Evolutionary conservation across 2,113 vertebrate species (phyloP), one percentile per base, ranked within the genome.

Genomic region (Myanophis thanlyinensis): DNA sequence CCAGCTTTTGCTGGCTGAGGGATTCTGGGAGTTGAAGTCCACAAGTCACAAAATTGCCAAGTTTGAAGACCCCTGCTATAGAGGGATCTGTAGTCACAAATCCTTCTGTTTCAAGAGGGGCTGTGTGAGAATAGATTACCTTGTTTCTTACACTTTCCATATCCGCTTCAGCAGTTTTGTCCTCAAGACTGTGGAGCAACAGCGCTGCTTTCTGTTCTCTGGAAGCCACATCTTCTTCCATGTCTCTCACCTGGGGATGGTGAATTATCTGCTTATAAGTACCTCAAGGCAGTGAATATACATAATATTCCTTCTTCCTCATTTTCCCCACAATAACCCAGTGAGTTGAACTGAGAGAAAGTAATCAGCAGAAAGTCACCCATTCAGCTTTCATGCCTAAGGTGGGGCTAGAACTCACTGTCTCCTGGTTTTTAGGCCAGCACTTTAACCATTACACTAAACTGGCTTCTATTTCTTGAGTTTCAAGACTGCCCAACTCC

Each of bases 101-200:
- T 13, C 59, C 13, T 67, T 67, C 59, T 67, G 3, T n/a, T 67
- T 35, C 30, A 15, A 80, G 73, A 80, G 35, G 59, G 30, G 25
- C 25, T 1, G 25, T 30, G 87, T 2, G 52, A 86, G 25, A 85
- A 56, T 3, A n/a, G 20, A 84, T 95, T 92, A 99, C 98, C 98
- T 98, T 97, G 92, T 97, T 97, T 15, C 96, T 95, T 47, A 98
- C 95, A 91, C 96, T 97, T 95, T 98, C 98, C 96, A 99, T 97
- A 91, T 98, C 97, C 67, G 98, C 97, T 96, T 98, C 98, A 1
- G 98, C 98, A 0, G 97, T 96, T 93, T 95, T 98, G 98, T 98
- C 98, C 89, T 98, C 97, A 15, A 99, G 95, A 89, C 97, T 97
- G 93, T 97, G 98, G 85, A 98, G 97, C 90, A 98, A 96, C 67